Evolutionary conservation across 1,140 invertebrate genomes (phyloP).

Genomic region (Hyphantria cunea): DNA sequence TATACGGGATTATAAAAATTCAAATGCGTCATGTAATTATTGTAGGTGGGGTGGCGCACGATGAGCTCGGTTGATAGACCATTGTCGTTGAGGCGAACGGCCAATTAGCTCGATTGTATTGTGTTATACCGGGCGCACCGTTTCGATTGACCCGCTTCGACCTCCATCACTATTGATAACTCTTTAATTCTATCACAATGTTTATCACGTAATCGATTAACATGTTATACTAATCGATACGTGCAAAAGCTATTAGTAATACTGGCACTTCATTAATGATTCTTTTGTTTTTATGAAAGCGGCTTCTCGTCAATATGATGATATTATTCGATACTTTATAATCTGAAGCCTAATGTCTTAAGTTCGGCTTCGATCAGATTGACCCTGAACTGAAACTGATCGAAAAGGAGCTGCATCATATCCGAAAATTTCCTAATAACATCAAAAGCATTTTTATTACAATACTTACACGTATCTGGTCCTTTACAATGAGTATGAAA

Average conservation of each 20-base stretch:
- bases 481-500: not conserved
- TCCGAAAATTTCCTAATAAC: no score
- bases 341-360: no score
- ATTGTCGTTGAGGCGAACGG: slow-evolving; percentile 26
- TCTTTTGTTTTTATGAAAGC: slow-evolving; percentile 4
- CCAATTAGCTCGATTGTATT: slow-evolving; percentile 41
- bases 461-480: no score
- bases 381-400: no score
- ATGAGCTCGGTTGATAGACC: slow-evolving; percentile 4
- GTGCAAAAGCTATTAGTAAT: no score
- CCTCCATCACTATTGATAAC: not conserved
- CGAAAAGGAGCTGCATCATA: no score
- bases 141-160: slow-evolving; percentile 32
- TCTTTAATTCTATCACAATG: slow-evolving; percentile 12
- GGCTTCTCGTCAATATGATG: not conserved
- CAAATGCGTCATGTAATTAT: slow-evolving; percentile 1
- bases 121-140: slow-evolving; percentile 25
- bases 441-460: no score
- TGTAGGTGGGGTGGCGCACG: not conserved
- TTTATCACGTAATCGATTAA: slow-evolving; percentile 16
- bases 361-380: no score
- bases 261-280: not conserved
- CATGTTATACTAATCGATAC: not conserved
- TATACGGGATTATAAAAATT: slow-evolving; percentile 11
- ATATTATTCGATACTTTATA: not conserved